Base-by-base conservation (phyloP, 2,797 vertebrate species). In the Danio choprae region DNA sequence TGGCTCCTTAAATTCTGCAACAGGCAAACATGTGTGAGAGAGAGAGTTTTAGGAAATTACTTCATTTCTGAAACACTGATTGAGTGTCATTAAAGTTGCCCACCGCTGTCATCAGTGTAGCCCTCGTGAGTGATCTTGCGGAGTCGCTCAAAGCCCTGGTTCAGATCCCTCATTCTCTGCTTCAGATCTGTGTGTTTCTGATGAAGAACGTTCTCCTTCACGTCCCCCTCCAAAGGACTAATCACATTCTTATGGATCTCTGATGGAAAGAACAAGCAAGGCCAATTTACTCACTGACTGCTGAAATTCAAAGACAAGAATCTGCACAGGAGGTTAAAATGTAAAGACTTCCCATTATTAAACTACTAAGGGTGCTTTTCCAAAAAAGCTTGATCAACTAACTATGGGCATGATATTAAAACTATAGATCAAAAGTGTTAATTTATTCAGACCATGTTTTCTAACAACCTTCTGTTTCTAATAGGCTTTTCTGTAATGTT, bases 141-240 rank as follows among this genome's bases (percentile, higher is more conserved):
- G 74, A 99, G 94, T 7, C 97, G 96, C 78, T 98, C 96, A 6
- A 97, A 96, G 51, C 96, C 97, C 85, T 97, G 96, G 89, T 93
- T 95, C 74, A 99, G 95, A 90, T 94, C 93, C 58, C 93, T 94
- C 81, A 98, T 95, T 76, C 93, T 95, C 63, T 94, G 93, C 89
- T 98, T 97, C 46, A 99, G 95, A 15, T 98, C 97, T 0, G 91
- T 84, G 85, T 99, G 98, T 82, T 95, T 95, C 90, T 90, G 88
- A 60, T 94, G 94, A 86, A 98, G 90, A 36, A 85, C 79, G 0
- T 95, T 91, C 36, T 92, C 93, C 86, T 96, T 95, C 51, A 87
- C 38, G 6, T 93, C 93, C 4, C 94, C 91, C 81, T 97, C 96
- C 41, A 93, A 79, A 0, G 96, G 94, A n/a, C 91, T 91, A 81